These are phyloP conservation scores for Petrocephalus sullivani DNA, from an alignment of 2,797 vertebrate genomes.

Conservation along the genomic window DNA sequence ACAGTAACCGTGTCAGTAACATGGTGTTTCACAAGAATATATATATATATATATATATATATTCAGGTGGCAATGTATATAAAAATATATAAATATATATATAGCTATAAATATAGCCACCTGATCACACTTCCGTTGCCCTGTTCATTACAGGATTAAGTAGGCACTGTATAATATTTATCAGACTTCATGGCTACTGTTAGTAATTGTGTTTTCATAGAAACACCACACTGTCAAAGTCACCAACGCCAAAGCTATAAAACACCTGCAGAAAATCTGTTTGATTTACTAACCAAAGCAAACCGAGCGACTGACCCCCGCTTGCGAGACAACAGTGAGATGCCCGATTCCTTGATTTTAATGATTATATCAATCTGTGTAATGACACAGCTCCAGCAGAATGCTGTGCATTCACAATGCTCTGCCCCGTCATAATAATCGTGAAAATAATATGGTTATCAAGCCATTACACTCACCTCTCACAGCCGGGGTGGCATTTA, in stretches of 20 bases:
- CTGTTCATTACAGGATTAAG: not conserved
- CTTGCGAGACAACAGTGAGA: not conserved
- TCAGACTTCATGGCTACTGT: not conserved
- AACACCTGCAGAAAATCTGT: not conserved
- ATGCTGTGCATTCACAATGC: not conserved
- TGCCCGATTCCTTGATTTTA: not conserved
- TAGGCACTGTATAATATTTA: not conserved
- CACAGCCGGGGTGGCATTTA: not conserved
- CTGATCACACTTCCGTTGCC: not conserved
- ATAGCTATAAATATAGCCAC: not conserved
- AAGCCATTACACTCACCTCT: not conserved
- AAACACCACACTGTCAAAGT: not conserved
- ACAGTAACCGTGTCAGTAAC: not conserved
- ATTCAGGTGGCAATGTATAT: too few relatives aligned
- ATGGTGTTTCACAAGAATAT: not conserved
- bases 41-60: too few relatives aligned
- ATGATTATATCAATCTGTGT: not conserved
- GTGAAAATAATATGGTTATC: not conserved
- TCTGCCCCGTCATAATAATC: not conserved
- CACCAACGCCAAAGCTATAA: too few relatives aligned
- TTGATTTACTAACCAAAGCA: not conserved
- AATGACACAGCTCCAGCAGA: not conserved
- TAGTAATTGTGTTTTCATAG: not conserved
- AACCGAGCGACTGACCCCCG: not conserved
- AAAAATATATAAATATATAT: too few relatives aligned